Base-by-base conservation (phyloP, 2,888 invertebrate genomes). In the Sialis lutaria region DNA sequence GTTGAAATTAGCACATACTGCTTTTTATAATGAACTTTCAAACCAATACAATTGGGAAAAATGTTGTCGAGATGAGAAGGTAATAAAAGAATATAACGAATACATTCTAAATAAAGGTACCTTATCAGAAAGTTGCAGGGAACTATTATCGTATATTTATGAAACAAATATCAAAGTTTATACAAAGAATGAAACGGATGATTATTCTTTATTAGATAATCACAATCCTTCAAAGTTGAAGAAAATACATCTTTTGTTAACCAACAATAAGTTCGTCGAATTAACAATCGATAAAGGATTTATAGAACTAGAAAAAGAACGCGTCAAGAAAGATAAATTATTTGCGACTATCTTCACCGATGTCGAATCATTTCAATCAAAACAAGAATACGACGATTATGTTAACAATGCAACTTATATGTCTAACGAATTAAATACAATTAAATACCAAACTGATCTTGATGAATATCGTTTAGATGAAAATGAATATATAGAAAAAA, bases 91-190 rank as follows among this genome's bases (percentile, higher is more conserved):
- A 40, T 52, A 52, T 42, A 35, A 30, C n/a, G 34, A 48, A 10
- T 49, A 52, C 43, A 42, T 54, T 32, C 37, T 8, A 35, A 34
- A 48, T 40, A 44, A 49, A n/a, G 51, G 52, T 9, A 47, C 50
- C 40, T 48, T 47, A 7, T 48, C 52, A 22, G 33, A 44, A n/a
- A 50, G 50, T 44, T 52, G 51, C 35, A 37, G 52, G 34, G 51
- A 49, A 48, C 46, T 54, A 12, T 45, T 54, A n/a, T 51, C 51
- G 6, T 43, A 49, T 34, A 43, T 50, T 42, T 53, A 50, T 40
- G 48, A 47, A 33, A 44, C 49, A 3, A 50, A 49, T 42, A 49
- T 54, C 30, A 45, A 49, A 48, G 39, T 52, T 37, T 51, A 50
- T 40, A 8, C 32, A 44, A 37, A 40, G 45, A 35, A 45, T 42